phyloP scores from a whole-genome alignment of 2,113 vertebrate genomes.

The Rallus limicola region DNA sequence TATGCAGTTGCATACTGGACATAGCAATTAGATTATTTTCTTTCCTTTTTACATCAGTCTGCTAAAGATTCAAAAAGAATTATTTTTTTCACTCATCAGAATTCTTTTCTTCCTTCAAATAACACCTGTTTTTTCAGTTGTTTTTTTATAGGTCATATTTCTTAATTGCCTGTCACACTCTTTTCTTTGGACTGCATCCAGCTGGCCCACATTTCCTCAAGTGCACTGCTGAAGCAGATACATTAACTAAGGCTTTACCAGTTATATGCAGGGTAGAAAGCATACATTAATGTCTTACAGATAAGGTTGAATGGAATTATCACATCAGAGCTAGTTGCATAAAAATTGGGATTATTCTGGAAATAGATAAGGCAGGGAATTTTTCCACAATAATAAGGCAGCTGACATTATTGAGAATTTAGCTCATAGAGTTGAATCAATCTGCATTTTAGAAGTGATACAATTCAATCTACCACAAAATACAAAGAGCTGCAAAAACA shows the following conservation, averaged over 20 bases:
- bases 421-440: not conserved
- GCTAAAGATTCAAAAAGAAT: not conserved
- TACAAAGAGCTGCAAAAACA: constrained; percentile 83
- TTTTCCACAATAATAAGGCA: not conserved
- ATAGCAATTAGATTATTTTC: not conserved
- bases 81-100: not conserved
- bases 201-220: not conserved
- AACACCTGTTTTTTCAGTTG: not conserved
- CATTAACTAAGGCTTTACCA: not conserved
- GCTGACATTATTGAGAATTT: not conserved
- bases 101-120: not conserved
- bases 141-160: not conserved
- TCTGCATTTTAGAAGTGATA: constrained; percentile 79
- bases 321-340: not conserved
- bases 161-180: not conserved
- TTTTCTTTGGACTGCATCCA: not conserved
- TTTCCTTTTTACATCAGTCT: not conserved
- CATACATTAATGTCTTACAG: not conserved
- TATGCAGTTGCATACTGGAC: not conserved
- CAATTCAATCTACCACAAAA: constrained; percentile 83
- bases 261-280: not conserved
- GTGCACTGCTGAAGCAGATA: not conserved
- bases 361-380: not conserved
- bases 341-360: not conserved
- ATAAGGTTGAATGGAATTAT: not conserved